A percentile compares a stretch with the other conserved stretches of the same genome.
Conservation (phyloP, 2,888 invertebrate genomes). For the Eremobia ochroleuca region DNA sequence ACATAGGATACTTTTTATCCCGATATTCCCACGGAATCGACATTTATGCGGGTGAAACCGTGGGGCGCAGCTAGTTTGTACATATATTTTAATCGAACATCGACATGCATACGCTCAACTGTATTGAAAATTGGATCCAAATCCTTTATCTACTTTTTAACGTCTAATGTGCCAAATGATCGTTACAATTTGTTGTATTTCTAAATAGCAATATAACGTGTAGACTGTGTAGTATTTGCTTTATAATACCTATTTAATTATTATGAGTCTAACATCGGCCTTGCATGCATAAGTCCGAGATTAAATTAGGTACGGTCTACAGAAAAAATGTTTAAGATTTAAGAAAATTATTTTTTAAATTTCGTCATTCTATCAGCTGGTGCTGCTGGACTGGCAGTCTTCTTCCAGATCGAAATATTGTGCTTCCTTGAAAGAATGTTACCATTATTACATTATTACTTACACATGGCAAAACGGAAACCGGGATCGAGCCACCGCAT, state of each 20-base stretch:
- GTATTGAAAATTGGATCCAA: background rate
- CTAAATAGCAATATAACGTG: slow-evolving; percentile 23
- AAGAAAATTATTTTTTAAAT: background rate
- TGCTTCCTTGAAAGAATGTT: background rate
- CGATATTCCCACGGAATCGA: too few species aligned
- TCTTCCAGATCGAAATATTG: background rate
- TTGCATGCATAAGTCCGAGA: slow-evolving; percentile 69
- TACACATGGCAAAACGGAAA: too few species aligned
- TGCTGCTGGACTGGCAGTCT: too few species aligned
- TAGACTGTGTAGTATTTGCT: slow-evolving; percentile 39
- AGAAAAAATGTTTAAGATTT: slow-evolving; percentile 30
- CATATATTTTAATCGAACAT: too few species aligned
- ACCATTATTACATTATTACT: too few species aligned
- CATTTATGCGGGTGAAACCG: too few species aligned
- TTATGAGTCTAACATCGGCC: slow-evolving; percentile 72
- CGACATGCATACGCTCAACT: too few species aligned
- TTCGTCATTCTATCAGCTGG: background rate
- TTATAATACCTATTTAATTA: slow-evolving; percentile 68
- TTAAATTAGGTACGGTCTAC: slow-evolving; percentile 65
- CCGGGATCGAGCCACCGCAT: too few species aligned
- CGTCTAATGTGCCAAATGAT: background rate
- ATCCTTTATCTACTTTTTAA: slow-evolving; percentile 12
- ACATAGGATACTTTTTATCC: too few species aligned
- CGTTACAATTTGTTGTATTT: slow-evolving; percentile 13
- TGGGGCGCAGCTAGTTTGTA: too few species aligned